phyloP scores from a whole-genome alignment of 2,888 invertebrate species.

The Alitta virens region DNA sequence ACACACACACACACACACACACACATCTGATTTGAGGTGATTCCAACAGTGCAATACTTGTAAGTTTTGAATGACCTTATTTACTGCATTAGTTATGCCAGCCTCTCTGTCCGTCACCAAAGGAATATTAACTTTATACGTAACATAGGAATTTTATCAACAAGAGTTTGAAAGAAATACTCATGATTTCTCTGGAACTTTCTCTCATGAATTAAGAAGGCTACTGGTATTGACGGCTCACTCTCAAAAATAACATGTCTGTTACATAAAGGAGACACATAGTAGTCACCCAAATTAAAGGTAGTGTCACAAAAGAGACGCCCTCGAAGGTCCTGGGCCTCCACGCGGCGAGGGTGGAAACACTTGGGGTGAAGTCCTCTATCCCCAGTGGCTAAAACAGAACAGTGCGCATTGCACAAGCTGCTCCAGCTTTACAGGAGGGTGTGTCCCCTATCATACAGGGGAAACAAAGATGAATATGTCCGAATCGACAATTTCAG shows the following conservation, averaged over 20 bases:
- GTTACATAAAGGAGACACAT: neutral
- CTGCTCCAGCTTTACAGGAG: no score
- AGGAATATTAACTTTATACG: neutral
- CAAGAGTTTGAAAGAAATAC: neutral
- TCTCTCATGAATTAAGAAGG: neutral
- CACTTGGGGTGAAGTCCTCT: no score
- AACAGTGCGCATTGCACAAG: no score
- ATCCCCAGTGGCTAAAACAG: no score
- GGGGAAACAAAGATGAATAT: no score
- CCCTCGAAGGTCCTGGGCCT: no score
- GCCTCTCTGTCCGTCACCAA: neutral
- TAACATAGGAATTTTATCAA: neutral
- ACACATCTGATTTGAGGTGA: neutral
- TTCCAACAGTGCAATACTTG: conserved; percentile 2
- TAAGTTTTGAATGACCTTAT: neutral
- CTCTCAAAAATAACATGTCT: neutral
- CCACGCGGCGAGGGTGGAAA: no score
- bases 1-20: neutral
- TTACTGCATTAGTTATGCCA: neutral
- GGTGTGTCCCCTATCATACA: no score
- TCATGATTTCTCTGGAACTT: conserved; percentile 1
- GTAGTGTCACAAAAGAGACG: no score
- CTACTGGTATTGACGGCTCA: neutral
- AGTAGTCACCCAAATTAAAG: neutral
- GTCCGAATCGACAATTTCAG: no score